Percentiles rank a stretch among this genome's conserved stretches.
Evolutionary conservation across 2,797 vertebrate species (phyloP).

Genomic region (Pagetopsis macropterus): DNA sequence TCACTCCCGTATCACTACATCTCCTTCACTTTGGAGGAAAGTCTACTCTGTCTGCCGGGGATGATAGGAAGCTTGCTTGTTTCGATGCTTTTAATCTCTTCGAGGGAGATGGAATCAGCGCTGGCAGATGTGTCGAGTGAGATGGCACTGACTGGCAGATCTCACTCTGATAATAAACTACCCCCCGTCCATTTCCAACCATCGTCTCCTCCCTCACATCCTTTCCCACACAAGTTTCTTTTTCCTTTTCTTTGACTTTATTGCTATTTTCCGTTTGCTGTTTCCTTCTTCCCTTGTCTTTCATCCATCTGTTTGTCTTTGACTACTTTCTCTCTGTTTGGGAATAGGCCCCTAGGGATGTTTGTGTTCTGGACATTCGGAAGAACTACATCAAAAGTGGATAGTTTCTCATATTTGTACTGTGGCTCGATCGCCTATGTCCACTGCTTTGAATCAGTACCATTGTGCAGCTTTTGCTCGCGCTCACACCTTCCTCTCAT

Average conservation of each 20-base stretch:
- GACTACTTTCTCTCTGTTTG: constrained; percentile 42
- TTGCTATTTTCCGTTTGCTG: constrained; percentile 18
- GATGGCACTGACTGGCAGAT: constrained; percentile 75
- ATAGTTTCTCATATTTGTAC: constrained; percentile 32
- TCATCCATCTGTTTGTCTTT: constrained; percentile 43
- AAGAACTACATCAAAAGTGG: constrained; percentile 48
- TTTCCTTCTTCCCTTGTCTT: constrained; percentile 55
- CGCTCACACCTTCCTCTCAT: constrained; percentile 36
- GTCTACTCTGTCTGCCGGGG: constrained; percentile 55
- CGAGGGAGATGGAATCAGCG: constrained; percentile 57
- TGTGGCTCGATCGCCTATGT: constrained; percentile 15
- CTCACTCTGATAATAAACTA: constrained; percentile 65
- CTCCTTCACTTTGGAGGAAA: constrained; percentile 64
- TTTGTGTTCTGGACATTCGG: constrained; percentile 46
- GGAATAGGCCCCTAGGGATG: constrained; percentile 31
- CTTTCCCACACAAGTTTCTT: constrained; percentile 29
- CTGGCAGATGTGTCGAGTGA: constrained; percentile 63
- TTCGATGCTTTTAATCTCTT: constrained; percentile 72
- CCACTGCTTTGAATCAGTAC: constrained; percentile 48
- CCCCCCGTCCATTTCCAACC: constrained; percentile 36
- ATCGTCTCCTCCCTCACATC: constrained; percentile 22
- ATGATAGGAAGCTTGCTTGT: constrained; percentile 59
- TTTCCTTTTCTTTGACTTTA: constrained; percentile 52
- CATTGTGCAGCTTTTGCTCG: constrained; percentile 16
- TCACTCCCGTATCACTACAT: constrained; percentile 57